These are phyloP conservation scores for Oncorhynchus clarkii DNA, from an alignment of 2,113 vertebrate species.

Conservation along the genomic window DNA sequence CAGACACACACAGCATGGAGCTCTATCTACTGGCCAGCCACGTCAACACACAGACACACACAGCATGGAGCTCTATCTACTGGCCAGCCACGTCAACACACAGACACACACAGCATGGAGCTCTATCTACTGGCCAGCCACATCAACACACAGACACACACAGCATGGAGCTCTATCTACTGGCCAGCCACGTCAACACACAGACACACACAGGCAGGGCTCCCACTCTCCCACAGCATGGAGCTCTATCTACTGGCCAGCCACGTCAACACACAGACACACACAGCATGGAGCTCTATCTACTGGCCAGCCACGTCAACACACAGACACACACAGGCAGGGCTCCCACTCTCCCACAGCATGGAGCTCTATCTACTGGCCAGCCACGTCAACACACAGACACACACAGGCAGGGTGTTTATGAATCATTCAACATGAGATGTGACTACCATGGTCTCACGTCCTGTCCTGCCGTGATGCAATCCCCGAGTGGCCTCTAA, in stretches of 20 bases:
- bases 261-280: not conserved
- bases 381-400: not conserved
- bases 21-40: too few species aligned
- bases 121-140: too few species aligned
- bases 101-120: not conserved
- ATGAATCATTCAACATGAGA: constrained; percentile 63
- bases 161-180: too few species aligned
- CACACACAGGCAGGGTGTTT: constrained; percentile 47
- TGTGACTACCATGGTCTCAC: constrained; percentile 59
- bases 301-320: too few species aligned
- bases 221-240: too few species aligned
- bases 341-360: constrained; percentile 27
- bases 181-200: too few species aligned
- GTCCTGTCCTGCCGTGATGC: constrained; percentile 55
- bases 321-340: not conserved
- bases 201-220: constrained; percentile 13
- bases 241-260: too few species aligned
- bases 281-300: not conserved
- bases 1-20: not conserved
- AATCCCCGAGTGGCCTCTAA: constrained; percentile 45
- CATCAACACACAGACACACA: too few species aligned
- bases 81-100: constrained; percentile 19
- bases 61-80: constrained; percentile 25
- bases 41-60: too few species aligned
- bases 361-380: too few species aligned